Conservation (phyloP, 2,888 invertebrate species). For the Smittia aterrima region DNA sequence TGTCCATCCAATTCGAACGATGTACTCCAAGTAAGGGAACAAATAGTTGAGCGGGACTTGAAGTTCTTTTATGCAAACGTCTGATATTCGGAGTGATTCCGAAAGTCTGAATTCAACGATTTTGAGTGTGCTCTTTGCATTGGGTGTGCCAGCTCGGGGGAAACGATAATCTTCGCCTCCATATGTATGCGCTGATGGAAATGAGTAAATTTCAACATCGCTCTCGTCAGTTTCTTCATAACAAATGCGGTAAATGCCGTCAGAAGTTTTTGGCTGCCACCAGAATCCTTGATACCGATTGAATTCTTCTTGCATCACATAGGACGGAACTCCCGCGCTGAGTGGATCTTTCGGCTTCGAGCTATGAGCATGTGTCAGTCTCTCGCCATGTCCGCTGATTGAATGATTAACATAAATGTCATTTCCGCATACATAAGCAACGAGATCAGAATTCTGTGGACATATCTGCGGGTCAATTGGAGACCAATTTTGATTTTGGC, state of each 20-base stretch:
- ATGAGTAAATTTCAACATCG: conserved; percentile 86
- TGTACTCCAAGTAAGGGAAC: conserved; percentile 93
- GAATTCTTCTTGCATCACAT: conserved; percentile 98
- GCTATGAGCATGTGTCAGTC: conserved; percentile 69
- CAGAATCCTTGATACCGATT: conserved; percentile 94
- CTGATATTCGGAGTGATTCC: conserved; percentile 64
- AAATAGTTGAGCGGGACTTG: conserved; percentile 72
- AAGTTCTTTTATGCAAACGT: conserved; percentile 73
- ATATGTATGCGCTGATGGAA: conserved; percentile 78
- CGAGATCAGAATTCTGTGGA: conserved; percentile 62
- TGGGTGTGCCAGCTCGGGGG: conserved; percentile 83
- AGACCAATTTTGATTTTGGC: conserved; percentile 64
- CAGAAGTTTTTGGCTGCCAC: conserved; percentile 87
- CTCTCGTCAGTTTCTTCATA: conserved; percentile 87
- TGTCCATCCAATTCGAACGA: conserved; percentile 94
- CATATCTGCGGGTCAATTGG: conserved; percentile 75
- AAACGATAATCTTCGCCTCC: conserved; percentile 82
- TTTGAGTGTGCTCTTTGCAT: conserved; percentile 86
- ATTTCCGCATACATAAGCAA: conserved; percentile 85
- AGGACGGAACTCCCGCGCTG: conserved; percentile 94
- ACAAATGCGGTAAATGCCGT: conserved; percentile 75
- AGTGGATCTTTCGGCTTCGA: conserved; percentile 76
- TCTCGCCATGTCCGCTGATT: conserved; percentile 63
- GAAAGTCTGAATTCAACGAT: conserved; percentile 74
- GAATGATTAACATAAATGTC: conserved; percentile 83